Percentiles rank a stretch among this genome's conserved stretches.
These are phyloP conservation scores for Ochlodes sylvanus DNA, from an alignment of 2,888 invertebrate species.

Conservation along the genomic window DNA sequence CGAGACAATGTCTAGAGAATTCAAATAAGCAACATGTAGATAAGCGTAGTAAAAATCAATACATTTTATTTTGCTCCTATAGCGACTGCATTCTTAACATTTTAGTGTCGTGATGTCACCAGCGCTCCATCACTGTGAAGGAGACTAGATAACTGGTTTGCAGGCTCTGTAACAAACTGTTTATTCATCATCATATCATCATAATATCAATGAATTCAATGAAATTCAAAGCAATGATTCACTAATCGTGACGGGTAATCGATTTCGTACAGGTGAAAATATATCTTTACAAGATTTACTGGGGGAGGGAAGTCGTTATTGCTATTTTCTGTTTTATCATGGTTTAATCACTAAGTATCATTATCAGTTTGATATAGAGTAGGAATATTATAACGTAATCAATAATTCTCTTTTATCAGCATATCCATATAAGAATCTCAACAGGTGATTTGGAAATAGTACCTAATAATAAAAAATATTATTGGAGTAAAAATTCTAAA, in stretches of 20 bases:
- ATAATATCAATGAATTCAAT: conserved; percentile 5
- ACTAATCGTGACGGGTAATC: conserved; percentile 3
- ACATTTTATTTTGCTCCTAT: conserved; percentile 18
- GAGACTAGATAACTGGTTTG: conserved; percentile 29
- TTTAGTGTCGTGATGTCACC: conserved; percentile 23
- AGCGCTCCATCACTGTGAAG: neutral
- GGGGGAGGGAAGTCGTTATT: no score
- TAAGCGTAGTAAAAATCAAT: conserved; percentile 3
- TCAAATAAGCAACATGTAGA: conserved; percentile 1
- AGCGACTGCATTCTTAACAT: conserved; percentile 22
- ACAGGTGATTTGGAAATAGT: no score
- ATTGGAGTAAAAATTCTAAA: no score
- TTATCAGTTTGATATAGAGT: no score
- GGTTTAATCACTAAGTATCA: no score
- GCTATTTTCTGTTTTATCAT: no score
- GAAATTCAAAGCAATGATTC: no score
- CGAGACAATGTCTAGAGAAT: neutral
- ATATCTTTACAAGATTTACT: no score
- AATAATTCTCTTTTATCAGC: no score
- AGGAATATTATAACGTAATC: no score
- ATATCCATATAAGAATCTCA: no score
- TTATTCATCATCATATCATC: conserved; percentile 9
- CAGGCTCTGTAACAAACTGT: conserved; percentile 6
- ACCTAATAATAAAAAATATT: no score
- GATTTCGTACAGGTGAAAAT: neutral